phyloP scores from a whole-genome alignment of 2,113 vertebrate species.

The Candoia aspera region DNA sequence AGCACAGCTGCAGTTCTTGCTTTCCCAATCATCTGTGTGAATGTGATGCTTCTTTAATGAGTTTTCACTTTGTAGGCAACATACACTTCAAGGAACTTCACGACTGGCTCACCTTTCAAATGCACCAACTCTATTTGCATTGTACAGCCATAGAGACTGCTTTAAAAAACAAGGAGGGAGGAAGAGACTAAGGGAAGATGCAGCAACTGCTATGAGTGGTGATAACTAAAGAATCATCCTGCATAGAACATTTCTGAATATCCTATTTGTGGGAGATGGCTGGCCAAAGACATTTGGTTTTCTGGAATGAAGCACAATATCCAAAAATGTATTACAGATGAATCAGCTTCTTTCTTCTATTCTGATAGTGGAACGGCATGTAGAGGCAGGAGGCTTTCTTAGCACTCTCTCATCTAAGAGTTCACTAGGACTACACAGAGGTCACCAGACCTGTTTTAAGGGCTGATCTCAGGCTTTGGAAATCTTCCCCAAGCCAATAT shows the following conservation, averaged over 20 bases:
- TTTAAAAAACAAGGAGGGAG: not conserved
- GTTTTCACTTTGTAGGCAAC: not conserved
- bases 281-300: not conserved
- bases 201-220: not conserved
- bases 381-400: not conserved
- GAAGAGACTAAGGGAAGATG: not conserved
- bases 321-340: not conserved
- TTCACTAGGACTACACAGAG: not conserved
- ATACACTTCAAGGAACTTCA: not conserved
- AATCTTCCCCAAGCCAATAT: not conserved
- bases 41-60: not conserved
- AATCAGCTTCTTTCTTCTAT: not conserved
- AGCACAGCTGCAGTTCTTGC: not conserved
- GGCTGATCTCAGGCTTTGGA: not conserved
- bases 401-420: not conserved
- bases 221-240: not conserved
- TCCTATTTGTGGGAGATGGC: not conserved
- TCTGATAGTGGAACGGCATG: not conserved
- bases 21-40: not conserved
- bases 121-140: not conserved
- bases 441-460: not conserved
- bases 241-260: not conserved
- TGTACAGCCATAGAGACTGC: not conserved
- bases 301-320: not conserved
- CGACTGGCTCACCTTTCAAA: conserved; percentile 8